Evolutionary conservation across 2,888 invertebrate species (phyloP), one percentile per base, ranked within the genome.

Genomic region (Cosmia pyralina): DNA sequence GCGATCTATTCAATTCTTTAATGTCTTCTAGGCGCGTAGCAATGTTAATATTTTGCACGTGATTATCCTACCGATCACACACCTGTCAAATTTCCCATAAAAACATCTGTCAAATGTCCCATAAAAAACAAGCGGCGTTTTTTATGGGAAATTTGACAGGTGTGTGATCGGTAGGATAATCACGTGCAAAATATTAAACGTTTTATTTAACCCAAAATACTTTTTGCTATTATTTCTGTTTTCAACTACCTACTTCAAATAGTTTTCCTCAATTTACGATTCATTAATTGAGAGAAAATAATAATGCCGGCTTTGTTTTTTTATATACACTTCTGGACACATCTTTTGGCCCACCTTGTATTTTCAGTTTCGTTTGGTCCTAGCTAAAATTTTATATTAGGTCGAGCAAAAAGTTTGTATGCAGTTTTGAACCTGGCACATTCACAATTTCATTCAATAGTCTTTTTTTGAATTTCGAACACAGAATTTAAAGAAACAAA

Each of bases 181-280:
- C 87, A 81, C 87, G 88, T 77, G 69, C 72, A 4, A 69, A 77
- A 81, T 83, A 81, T 75, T 72, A 66, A 75, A n/a, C n/a, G n/a
- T n/a, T n/a, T n/a, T n/a, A n/a, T n/a, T 58, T 57, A 52, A 48
- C 55, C 17, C 11, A 15, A n/a, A 50, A 66, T 19, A 10, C 44
- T 41, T 46, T 19, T 10, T 17, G 1, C 13, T 55, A n/a, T 41
- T 59, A 28, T 22, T 41, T 53, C 5, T 59, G n/a, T 46, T 38
- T 64, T 70, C 6, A 44, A 22, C 41, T 38, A n/a, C n/a, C n/a
- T n/a, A n/a, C n/a, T n/a, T n/a, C n/a, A 44, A 38, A 55, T 55
- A 28, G 22, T 64, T 64, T 67, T 38, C 53, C 38, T 75, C 19
- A 48, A 34, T 77, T 67, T 57, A 67, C 63, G 59, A 50, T 15